Conservation (phyloP, 2,113 vertebrate species). For the Albula goreensis region DNA sequence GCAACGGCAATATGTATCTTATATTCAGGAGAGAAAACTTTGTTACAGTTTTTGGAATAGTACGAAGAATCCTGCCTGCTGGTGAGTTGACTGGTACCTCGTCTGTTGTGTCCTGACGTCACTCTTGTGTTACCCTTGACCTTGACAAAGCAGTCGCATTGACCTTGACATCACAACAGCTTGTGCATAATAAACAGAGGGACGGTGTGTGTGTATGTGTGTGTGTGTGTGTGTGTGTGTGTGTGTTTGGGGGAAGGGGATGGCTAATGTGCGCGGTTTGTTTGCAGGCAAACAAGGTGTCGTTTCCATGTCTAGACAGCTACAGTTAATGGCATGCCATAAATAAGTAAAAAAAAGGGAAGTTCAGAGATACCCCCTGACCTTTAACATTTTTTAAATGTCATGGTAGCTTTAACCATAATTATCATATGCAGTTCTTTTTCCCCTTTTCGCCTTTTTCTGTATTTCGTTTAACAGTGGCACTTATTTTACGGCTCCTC, state of each 20-base stretch:
- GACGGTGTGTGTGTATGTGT: background rate
- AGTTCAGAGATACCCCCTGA: conserved; percentile 7
- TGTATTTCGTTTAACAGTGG: background rate
- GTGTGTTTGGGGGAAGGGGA: conserved; percentile 12
- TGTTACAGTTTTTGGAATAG: background rate
- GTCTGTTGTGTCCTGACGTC: conserved; percentile 48
- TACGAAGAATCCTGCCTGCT: background rate
- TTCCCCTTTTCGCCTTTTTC: background rate
- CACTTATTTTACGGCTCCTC: background rate
- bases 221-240: too few relatives aligned
- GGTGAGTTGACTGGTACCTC: background rate
- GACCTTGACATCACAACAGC: conserved; percentile 80
- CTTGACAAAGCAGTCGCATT: conserved; percentile 75
- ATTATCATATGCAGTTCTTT: background rate
- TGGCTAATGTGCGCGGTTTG: conserved; percentile 48
- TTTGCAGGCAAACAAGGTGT: conserved; percentile 77
- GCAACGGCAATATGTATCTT: too few relatives aligned
- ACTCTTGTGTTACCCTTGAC: conserved; percentile 76
- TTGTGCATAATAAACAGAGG: conserved; percentile 43
- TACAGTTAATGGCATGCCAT: conserved; percentile 70
- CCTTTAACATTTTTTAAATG: background rate
- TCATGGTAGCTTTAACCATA: background rate
- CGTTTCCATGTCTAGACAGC: conserved; percentile 74
- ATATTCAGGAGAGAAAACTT: background rate
- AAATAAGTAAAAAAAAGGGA: conserved; percentile 61